These are phyloP conservation scores for Anthopleura sola DNA, from an alignment of 64 coral and sea anemone species.

Conservation along the genomic window DNA sequence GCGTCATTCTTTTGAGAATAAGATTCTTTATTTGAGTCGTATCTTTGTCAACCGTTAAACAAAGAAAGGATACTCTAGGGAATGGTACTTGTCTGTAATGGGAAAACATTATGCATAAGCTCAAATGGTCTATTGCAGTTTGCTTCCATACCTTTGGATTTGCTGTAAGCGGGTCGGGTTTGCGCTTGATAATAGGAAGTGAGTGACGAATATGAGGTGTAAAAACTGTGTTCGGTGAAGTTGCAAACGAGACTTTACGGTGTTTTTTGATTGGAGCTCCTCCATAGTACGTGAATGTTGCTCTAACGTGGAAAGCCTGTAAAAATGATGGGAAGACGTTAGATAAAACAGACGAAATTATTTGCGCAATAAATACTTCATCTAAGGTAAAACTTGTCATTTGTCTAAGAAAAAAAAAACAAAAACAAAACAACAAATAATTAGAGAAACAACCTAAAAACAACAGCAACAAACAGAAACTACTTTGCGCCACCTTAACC, in stretches of 20 bases:
- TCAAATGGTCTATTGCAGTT: background rate
- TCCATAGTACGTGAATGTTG: conserved; percentile 24
- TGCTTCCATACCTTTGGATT: background rate
- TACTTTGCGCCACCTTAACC: too few relatives aligned
- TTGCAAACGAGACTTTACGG: conserved; percentile 19
- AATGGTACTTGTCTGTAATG: too few relatives aligned
- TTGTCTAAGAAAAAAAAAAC: too few relatives aligned
- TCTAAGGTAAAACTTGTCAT: background rate
- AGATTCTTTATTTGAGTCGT: too few relatives aligned
- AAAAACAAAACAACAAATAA: too few relatives aligned
- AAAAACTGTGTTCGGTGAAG: conserved; percentile 8
- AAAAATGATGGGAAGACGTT: background rate
- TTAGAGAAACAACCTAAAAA: too few relatives aligned
- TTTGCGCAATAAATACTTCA: background rate
- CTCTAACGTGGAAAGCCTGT: background rate
- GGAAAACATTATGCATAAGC: too few relatives aligned
- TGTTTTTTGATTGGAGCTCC: conserved; percentile 15
- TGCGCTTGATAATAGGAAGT: conserved; percentile 22
- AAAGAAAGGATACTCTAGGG: too few relatives aligned
- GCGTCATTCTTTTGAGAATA: too few relatives aligned
- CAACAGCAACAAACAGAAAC: too few relatives aligned
- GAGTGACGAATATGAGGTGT: conserved; percentile 19
- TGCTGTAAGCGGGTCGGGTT: background rate
- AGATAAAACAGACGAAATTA: background rate
- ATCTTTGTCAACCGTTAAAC: too few relatives aligned